Evolutionary conservation across 2,888 invertebrate species (phyloP), one percentile per base, ranked within the genome.

Genomic region (Caenorhabditis macrosperma): DNA sequence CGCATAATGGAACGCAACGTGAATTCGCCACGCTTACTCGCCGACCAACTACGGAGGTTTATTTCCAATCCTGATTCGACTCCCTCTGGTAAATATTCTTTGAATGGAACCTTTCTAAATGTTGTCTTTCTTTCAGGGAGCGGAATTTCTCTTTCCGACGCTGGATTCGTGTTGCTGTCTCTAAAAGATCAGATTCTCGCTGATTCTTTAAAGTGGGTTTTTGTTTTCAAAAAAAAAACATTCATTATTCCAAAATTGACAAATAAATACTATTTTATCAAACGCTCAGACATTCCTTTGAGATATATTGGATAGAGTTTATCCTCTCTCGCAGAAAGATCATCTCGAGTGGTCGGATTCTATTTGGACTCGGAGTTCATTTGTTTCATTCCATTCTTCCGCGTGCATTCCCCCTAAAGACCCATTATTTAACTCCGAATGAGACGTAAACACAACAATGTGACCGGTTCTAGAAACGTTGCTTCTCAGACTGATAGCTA

Each of bases 161-260:
- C 84, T 59, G 87, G 87, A 17, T 86, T 87, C 54, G 77, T 86
- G 0, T 57, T 88, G 1, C 77, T 87, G 15, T 78, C 85, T 1
- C 66, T 87, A 24, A 88, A 88, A 59, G 88, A 87, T 60, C 87
- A 87, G 54, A 81, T 88, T 2, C 74, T 88, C 15, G 75, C 80
- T 1, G 81, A 80, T 20, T 82, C 85, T 17, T 82, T 81, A 17
- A 85, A 86, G 88, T 87, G 26, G 46, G 61, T 66, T 54, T 38
- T 55, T 20, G n/a, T n/a, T n/a, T n/a, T n/a, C n/a, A n/a, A n/a
- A n/a, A n/a, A n/a, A n/a, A n/a, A 30, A 28, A 22, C 22, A 30
- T 15, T 17, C 17, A 17, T 44, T 30, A 10, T 20, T 57, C 7
- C 2, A 15, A 59, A 30, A 48, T 33, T 71, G n/a, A 28, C n/a